Conservation (phyloP, 2,888 invertebrate species). For the Zelleria hepariella region DNA sequence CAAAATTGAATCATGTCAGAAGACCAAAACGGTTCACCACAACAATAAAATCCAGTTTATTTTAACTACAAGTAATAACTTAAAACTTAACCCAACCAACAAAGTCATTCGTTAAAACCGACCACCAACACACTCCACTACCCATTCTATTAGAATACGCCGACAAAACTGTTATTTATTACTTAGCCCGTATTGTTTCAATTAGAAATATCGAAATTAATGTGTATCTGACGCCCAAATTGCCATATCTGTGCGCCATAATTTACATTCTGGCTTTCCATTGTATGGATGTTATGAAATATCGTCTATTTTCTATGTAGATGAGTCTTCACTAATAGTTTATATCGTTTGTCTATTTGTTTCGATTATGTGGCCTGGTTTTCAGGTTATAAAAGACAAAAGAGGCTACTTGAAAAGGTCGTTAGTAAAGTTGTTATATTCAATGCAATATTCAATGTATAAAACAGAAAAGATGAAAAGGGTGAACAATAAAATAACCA, state of each 20-base stretch:
- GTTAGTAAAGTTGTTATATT: too few relatives aligned
- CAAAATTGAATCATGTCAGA: too few relatives aligned
- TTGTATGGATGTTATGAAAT: conserved; percentile 24
- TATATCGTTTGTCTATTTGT: neutral
- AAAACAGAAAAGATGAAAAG: too few relatives aligned
- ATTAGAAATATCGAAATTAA: conserved; percentile 60
- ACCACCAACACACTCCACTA: conserved; percentile 49
- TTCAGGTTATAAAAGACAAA: too few relatives aligned
- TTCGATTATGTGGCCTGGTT: too few relatives aligned
- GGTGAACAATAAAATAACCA: too few relatives aligned
- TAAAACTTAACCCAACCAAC: neutral
- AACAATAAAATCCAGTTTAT: neutral
- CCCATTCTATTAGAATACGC: conserved; percentile 41
- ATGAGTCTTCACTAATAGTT: neutral
- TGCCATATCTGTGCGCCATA: conserved; percentile 44
- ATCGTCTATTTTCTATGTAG: neutral
- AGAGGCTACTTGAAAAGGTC: too few relatives aligned
- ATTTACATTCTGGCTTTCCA: conserved; percentile 42
- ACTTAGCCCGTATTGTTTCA: conserved; percentile 54
- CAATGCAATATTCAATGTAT: too few relatives aligned
- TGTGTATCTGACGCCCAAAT: conserved; percentile 60
- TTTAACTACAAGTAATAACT: neutral
- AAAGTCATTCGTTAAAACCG: conserved; percentile 15
- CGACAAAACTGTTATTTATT: conserved; percentile 50
- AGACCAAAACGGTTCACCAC: too few relatives aligned